Percentiles rank a stretch among this genome's conserved stretches.
Conservation (phyloP, 2,113 vertebrate species). For the Motacilla alba region DNA sequence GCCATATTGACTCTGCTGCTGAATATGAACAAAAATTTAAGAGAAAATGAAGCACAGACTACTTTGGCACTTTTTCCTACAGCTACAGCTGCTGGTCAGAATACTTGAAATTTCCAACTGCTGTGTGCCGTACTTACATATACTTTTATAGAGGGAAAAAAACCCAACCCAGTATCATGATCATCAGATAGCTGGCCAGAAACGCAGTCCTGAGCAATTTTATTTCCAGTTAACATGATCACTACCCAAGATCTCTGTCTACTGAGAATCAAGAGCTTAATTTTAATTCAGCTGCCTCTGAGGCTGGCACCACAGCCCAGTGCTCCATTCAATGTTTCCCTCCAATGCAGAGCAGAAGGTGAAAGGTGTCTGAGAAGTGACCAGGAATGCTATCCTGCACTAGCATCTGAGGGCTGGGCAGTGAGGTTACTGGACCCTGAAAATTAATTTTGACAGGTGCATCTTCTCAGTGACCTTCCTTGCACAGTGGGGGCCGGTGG, state of each 20-base stretch:
- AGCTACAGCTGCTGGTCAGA: neutral
- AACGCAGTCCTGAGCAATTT: neutral
- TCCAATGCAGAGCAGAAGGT: neutral
- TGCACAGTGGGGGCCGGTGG: constrained; percentile 34
- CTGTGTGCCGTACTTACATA: neutral
- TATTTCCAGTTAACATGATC: neutral
- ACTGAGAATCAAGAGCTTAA: neutral
- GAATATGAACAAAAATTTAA: constrained; percentile 33
- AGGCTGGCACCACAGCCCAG: neutral
- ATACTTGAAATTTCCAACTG: neutral
- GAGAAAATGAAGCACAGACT: neutral
- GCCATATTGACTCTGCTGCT: constrained; percentile 37
- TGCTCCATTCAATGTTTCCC: neutral
- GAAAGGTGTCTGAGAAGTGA: constrained; percentile 25
- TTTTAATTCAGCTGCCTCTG: neutral
- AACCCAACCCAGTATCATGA: fast-evolving
- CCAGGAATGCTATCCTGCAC: neutral
- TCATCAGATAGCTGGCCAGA: neutral
- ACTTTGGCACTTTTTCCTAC: neutral
- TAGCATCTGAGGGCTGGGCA: constrained; percentile 13
- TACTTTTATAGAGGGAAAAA: neutral
- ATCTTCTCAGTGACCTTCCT: constrained; percentile 71
- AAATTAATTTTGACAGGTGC: constrained; percentile 76
- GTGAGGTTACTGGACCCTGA: constrained; percentile 59
- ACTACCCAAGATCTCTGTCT: neutral